Evolutionary conservation across 2,888 invertebrate genomes (phyloP), one percentile per base, ranked within the genome.

Genomic region (Patella ulyssiponensis): DNA sequence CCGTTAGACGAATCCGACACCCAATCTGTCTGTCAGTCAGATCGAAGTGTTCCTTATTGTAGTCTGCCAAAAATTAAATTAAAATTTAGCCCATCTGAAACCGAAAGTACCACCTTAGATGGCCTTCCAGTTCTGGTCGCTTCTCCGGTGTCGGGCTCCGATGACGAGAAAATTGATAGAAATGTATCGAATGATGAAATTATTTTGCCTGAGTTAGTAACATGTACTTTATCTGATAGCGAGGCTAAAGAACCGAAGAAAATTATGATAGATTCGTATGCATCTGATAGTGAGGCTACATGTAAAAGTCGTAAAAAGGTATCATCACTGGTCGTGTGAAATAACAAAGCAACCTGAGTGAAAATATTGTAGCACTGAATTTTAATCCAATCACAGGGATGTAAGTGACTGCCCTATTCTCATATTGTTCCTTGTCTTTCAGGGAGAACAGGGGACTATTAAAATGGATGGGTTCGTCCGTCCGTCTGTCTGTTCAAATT

Each of bases 261-360:
- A 51, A 56, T 23, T 53, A 75, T 70, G 7, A 33, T 71, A 54
- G 75, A 75, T 27, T 23, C 54, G 33, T 75, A 75, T 75, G 75
- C 75, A 69, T 75, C 75, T 53, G 75, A 75, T 33, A 75, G 70
- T 14, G 75, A 75, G 69, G 75, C 69, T 20, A 33, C 27, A 0
- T 54, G 75, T 64, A 20, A 64, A 64, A 23, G 20, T 12, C 20
- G 20, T 23, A 64, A 64, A 23, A 64, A 64, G 64, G 64, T 64
- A 64, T 64, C 12, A 64, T 64, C 44, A 44, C 44, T 44, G 3
- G 9, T 44, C 44, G 44, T 44, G 44, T 44, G 44, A 44, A 44
- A 44, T 44, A 44, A 44, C 44, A 9, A 44, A 44, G 9, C 44
- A 44, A 44, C 44, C 7, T 44, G 44, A 44, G 44, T 44, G 44